Evolutionary conservation across 23 tunicate species (phyloP).

Genomic region (Botrylloides violaceus): DNA sequence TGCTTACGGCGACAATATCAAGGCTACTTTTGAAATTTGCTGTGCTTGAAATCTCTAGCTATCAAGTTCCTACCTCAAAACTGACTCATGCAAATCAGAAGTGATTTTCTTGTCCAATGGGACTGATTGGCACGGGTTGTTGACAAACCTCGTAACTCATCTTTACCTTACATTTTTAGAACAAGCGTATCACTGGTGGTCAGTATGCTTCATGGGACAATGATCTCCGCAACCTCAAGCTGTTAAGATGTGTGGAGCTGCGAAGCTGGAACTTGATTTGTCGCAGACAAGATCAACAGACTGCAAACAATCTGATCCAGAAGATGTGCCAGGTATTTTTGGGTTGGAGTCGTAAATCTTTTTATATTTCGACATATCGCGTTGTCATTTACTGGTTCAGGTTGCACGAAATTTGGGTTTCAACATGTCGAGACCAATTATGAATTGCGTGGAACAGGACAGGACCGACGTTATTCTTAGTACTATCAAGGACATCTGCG

Average conservation of each 20-base stretch:
- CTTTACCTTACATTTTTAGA: neutral
- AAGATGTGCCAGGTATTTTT: conserved; percentile 42
- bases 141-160: neutral
- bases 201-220: conserved; percentile 72
- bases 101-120: too few relatives aligned
- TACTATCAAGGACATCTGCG: neutral
- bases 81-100: too few relatives aligned
- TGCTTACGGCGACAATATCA: too few relatives aligned
- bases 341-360: neutral
- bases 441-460: conserved; percentile 11
- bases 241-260: conserved; percentile 53
- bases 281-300: conserved; percentile 28
- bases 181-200: conserved; percentile 15
- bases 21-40: too few relatives aligned
- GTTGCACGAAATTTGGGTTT: conserved; percentile 65
- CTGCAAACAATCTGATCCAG: conserved; percentile 56
- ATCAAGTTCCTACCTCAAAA: too few relatives aligned
- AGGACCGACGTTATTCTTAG: neutral
- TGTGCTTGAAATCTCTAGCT: too few relatives aligned
- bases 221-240: conserved; percentile 38
- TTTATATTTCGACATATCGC: neutral
- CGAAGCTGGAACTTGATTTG: conserved; percentile 49
- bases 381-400: conserved; percentile 13
- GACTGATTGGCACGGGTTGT: too few relatives aligned
- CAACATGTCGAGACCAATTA: conserved; percentile 43